phyloP scores from a whole-genome alignment of 2,888 invertebrate species.

The Leucozona laternaria region DNA sequence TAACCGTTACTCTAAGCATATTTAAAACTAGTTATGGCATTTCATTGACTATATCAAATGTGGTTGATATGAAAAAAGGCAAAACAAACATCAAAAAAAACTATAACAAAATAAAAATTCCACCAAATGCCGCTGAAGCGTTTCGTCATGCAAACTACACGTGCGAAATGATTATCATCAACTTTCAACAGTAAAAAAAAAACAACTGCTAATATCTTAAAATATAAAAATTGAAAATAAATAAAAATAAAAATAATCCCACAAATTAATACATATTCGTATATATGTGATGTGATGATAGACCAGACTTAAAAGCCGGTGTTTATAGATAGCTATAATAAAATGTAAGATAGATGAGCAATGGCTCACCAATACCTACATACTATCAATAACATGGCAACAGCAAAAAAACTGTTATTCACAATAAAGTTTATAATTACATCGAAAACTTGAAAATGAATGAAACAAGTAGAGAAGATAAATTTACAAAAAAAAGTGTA shows the following conservation, averaged over 20 bases:
- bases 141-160: constrained; percentile 61
- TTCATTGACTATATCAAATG: neutral
- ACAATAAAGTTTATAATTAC: constrained; percentile 43
- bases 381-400: constrained; percentile 11
- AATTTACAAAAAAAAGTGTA: constrained; percentile 69
- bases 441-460: constrained; percentile 56
- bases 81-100: neutral
- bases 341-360: constrained; percentile 33
- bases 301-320: constrained; percentile 29
- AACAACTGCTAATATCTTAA: constrained; percentile 56
- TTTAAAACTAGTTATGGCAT: constrained; percentile 10
- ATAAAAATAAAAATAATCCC: constrained; percentile 23
- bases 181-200: constrained; percentile 57
- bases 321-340: constrained; percentile 18
- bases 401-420: constrained; percentile 52
- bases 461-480: constrained; percentile 57
- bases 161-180: constrained; percentile 59
- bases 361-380: constrained; percentile 26
- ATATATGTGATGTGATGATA: neutral
- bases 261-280: neutral
- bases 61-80: constrained; percentile 70
- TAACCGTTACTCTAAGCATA: constrained; percentile 13
- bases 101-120: constrained; percentile 15
- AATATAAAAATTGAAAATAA: constrained; percentile 37
- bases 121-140: constrained; percentile 34